Evolutionary conservation across 1,140 invertebrate species (phyloP), one percentile per base, ranked within the genome.

Genomic region (Drosophila aff.): DNA sequence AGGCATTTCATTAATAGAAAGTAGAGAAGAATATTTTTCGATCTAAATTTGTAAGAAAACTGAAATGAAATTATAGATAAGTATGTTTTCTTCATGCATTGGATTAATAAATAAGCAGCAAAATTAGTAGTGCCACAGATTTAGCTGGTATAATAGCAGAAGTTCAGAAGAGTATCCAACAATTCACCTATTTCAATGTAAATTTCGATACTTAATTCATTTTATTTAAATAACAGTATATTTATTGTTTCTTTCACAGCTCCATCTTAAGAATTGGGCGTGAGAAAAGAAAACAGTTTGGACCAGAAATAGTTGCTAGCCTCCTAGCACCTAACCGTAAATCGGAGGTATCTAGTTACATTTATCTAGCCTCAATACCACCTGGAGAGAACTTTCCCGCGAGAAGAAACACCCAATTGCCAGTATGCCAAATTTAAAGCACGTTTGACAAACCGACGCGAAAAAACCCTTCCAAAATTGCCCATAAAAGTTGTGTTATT

Each of bases 401-500:
- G 21, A 15, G 28, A 53, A 52, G 44, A 43, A 10, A 46, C 28
- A 6, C 38, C 53, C 21, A 43, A 64, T 59, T 47, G 41, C 40
- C 21, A 47, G 49, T 36, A 23, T 58, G 76, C 67, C 53, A 86
- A 86, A 86, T 82, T 67, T 86, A 67, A 86, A 79, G 84, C 79
- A 86, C 79, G 76, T 76, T 86, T 63, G 41, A 58, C 64, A 79
- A 82, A 79, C 72, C 67, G 58, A 55, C 78, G 66, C 73, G 55
- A 74, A 85, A 75, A 64, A 28, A 57, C 41, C 49, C 1, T 40
- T 28, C 40, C 33, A 57, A 55, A 85, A 85, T 85, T 75, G 82
- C 50, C 49, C 69, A 85, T 85, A 79, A 85, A 86, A 86, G 69
- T 86, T 78, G 66, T 85, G 67, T 81, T 81, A 85, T 84, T 84